These are phyloP conservation scores for Chironomus tepperi DNA, from an alignment of 1,140 invertebrate genomes.

Conservation along the genomic window DNA sequence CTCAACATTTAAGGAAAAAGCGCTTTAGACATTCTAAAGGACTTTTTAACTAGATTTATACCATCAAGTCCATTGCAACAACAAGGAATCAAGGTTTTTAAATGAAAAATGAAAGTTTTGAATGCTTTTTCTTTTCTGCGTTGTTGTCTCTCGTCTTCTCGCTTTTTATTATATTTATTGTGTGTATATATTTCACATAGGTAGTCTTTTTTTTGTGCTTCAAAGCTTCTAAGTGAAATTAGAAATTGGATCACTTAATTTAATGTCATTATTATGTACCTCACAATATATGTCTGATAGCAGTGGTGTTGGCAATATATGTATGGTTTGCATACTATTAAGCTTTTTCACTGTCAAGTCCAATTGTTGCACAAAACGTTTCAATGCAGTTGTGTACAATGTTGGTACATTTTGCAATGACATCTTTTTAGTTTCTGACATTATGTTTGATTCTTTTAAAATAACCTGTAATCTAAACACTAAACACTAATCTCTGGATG, in stretches of 20 bases:
- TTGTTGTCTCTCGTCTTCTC: neutral
- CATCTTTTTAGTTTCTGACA: neutral
- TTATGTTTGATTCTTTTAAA: too few species aligned
- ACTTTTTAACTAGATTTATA: too few species aligned
- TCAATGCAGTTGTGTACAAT: neutral
- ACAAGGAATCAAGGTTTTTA: neutral
- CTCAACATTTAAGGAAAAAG: too few species aligned
- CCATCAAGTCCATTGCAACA: neutral
- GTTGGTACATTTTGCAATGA: neutral
- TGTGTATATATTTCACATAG: too few species aligned
- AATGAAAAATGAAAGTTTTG: slow-evolving; percentile 23
- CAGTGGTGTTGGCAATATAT: neutral
- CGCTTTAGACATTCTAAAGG: too few species aligned
- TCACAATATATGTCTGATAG: neutral
- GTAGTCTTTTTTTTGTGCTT: neutral
- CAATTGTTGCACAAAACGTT: neutral
- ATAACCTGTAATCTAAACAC: too few species aligned
- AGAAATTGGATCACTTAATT: slow-evolving; percentile 2
- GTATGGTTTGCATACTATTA: neutral
- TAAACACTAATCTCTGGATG: too few species aligned
- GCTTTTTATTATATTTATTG: too few species aligned
- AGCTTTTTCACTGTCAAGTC: slow-evolving; percentile 10
- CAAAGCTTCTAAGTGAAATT: neutral
- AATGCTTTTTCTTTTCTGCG: slow-evolving; percentile 1
- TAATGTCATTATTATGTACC: neutral